These are phyloP conservation scores for Chalcosyrphus nemorum DNA, from an alignment of 2,888 invertebrate genomes.

Conservation along the genomic window DNA sequence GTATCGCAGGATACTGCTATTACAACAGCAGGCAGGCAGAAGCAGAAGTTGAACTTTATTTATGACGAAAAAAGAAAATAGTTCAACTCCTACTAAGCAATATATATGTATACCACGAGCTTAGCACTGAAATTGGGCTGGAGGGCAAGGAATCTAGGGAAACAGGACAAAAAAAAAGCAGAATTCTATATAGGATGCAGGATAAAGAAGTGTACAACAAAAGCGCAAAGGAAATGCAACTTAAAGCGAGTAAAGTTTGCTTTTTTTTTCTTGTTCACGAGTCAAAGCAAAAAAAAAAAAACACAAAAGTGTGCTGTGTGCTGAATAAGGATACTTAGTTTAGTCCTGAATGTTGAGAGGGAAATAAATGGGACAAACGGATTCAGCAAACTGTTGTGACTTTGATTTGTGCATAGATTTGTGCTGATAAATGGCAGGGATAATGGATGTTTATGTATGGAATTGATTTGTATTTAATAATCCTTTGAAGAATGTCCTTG, in stretches of 20 bases:
- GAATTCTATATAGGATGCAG: slow-evolving; percentile 21
- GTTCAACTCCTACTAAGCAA: slow-evolving; percentile 69
- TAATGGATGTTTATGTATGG: neutral
- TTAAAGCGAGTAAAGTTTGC: slow-evolving; percentile 31
- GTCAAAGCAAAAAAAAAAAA: slow-evolving; percentile 35
- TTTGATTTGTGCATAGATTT: slow-evolving; percentile 55
- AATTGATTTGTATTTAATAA: neutral
- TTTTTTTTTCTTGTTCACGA: slow-evolving; percentile 25
- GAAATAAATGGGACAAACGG: slow-evolving; percentile 5
- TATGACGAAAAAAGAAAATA: slow-evolving; percentile 55
- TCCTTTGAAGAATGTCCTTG: neutral
- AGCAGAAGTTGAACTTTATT: slow-evolving; percentile 70
- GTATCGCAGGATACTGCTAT: neutral
- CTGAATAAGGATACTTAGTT: neutral
- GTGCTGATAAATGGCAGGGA: slow-evolving; percentile 15
- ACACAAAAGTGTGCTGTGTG: no score
- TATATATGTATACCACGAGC: slow-evolving; percentile 65
- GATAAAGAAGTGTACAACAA: slow-evolving; percentile 45
- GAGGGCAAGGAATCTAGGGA: slow-evolving; percentile 42
- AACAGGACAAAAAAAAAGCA: neutral
- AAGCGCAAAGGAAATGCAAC: slow-evolving; percentile 32
- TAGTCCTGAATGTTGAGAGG: neutral
- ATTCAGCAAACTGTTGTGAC: slow-evolving; percentile 12
- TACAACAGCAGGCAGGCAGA: slow-evolving; percentile 12
- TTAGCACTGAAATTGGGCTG: slow-evolving; percentile 63